Conservation (phyloP, 1,140 invertebrate species). For the Pachypsylla venusta region DNA sequence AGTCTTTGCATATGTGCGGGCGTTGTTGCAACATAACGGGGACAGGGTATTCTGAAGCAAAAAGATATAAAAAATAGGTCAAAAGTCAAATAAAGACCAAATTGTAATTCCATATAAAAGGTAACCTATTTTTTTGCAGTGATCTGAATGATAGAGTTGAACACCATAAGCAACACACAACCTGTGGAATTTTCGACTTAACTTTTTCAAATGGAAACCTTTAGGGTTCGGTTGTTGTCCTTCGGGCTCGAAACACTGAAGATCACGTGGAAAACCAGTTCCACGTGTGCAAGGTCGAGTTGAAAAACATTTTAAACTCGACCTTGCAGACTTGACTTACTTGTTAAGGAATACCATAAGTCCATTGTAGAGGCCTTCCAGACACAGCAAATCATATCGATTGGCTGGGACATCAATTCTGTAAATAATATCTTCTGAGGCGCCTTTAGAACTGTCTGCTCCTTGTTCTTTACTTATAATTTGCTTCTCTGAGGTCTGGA, state of each 20-base stretch:
- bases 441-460: slow-evolving; percentile 39
- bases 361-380: slow-evolving; percentile 79
- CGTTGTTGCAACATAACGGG: slow-evolving; percentile 41
- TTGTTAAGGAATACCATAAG: slow-evolving; percentile 78
- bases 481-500: slow-evolving; percentile 78
- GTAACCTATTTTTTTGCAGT: not conserved
- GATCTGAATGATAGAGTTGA: not conserved
- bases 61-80: slow-evolving; percentile 9
- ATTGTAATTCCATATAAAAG: not conserved
- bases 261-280: not conserved
- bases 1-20: slow-evolving; percentile 43
- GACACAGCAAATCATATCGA: slow-evolving; percentile 88
- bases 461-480: slow-evolving; percentile 81
- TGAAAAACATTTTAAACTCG: not conserved
- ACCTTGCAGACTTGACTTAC: slow-evolving; percentile 37
- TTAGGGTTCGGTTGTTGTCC: no score
- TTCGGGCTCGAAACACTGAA: not conserved
- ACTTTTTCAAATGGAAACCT: no score
- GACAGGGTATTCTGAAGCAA: slow-evolving; percentile 43
- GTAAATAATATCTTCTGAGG: slow-evolving; percentile 73
- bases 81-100: not conserved
- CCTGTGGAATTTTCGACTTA: not conserved
- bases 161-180: not conserved
- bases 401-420: slow-evolving; percentile 98
- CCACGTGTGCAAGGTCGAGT: no score